Base-by-base conservation (phyloP, 2,888 invertebrate genomes). In the Clostera curtula region DNA sequence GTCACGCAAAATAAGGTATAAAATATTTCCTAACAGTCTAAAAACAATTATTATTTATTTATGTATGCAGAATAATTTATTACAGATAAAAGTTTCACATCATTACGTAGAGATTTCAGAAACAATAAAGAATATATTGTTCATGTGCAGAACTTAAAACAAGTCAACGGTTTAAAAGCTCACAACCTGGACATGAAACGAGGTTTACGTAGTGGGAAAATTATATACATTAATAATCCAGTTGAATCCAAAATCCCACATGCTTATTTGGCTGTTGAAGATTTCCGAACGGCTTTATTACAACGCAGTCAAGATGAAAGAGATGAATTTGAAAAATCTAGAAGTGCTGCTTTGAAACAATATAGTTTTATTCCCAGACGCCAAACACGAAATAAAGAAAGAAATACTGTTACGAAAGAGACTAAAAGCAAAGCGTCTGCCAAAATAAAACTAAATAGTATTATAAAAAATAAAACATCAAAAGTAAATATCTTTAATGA, bases 191-290 rank as follows among this genome's bases (percentile, higher is more conserved):
- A 52, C 8, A 38, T 75, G 6, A 62, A 56, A n/a, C n/a, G n/a
- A n/a, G n/a, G n/a, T n/a, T n/a, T n/a, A n/a, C n/a, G n/a, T n/a
- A n/a, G n/a, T n/a, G n/a, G n/a, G n/a, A n/a, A n/a, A n/a, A n/a
- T 69, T 0, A 61, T 82, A 17, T 82, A 79, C 24, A 69, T 82
- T 15, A 61, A 61, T 22, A 82, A 82, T 26, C 82, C 82, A 1
- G 60, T 82, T 0, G 82, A 82, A 58, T 58, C 77, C 0, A 57
- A 59, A 36, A 24, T 74, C 28, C 71, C 80, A 0, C 52, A 71
- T 3, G 46, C 79, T 0, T 79, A 50, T 38, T 27, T 80, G 5
- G 55, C 64, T 3, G 13, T 63, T 18, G 56, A 69, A 18, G 64
- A 74, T 38, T 79, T 80, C 26, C 77, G 72, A 41, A 35, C 49